phyloP scores from a whole-genome alignment of 2,797 vertebrate genomes.

The Parauchenoglanis punctatus region DNA sequence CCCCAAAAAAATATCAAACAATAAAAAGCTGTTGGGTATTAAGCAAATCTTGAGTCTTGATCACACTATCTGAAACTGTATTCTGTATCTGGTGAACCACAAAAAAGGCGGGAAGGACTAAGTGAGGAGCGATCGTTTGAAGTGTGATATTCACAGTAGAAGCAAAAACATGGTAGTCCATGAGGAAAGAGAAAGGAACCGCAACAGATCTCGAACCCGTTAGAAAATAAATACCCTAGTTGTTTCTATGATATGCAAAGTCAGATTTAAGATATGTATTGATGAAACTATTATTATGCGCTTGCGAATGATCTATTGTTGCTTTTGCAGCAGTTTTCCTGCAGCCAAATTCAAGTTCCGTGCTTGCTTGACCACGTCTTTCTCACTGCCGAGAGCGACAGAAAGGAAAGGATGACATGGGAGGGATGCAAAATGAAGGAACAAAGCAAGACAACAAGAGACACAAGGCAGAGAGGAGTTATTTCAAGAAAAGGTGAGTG shows the following conservation, averaged over 20 bases:
- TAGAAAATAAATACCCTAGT: conserved; percentile 69
- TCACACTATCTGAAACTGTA: conserved; percentile 31
- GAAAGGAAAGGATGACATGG: conserved; percentile 63
- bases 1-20: not conserved
- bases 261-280: conserved; percentile 52
- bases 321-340: conserved; percentile 91
- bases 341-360: conserved; percentile 90
- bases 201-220: conserved; percentile 56
- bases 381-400: conserved; percentile 82
- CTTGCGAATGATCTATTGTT: conserved; percentile 75
- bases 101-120: conserved; percentile 34
- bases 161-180: conserved; percentile 61
- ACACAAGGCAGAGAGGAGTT: conserved; percentile 68
- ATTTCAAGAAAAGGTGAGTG: conserved; percentile 43
- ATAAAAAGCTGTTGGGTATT: conserved; percentile 18
- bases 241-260: conserved; percentile 70
- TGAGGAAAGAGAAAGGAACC: conserved; percentile 49
- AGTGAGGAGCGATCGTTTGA: conserved; percentile 46
- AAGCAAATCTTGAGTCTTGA: conserved; percentile 16
- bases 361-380: conserved; percentile 97
- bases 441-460: conserved; percentile 56
- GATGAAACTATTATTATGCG: conserved; percentile 49
- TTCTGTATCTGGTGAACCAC: conserved; percentile 46
- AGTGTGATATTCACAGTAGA: conserved; percentile 71
- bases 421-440: conserved; percentile 66